Conservation (phyloP, 2,888 invertebrate species). For the Cheilosia vulpina region DNA sequence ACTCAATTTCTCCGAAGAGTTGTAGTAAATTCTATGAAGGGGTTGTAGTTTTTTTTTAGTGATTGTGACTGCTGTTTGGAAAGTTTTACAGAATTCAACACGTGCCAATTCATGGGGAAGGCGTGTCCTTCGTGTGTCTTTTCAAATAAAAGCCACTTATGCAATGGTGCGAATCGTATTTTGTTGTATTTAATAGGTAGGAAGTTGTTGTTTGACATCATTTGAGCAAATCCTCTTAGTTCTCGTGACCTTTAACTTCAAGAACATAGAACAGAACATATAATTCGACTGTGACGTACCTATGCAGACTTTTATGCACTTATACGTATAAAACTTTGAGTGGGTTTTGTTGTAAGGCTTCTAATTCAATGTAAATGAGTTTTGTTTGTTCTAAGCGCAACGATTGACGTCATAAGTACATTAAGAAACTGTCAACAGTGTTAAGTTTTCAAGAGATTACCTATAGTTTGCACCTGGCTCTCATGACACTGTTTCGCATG, state of each 20-base stretch:
- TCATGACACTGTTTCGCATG: too few species aligned
- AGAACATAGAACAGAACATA: not conserved
- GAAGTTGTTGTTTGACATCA: slow-evolving; percentile 37
- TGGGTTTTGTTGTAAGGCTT: not conserved
- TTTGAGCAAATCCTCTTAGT: slow-evolving; percentile 37
- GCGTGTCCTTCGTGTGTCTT: slow-evolving; percentile 1
- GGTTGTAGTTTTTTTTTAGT: not conserved
- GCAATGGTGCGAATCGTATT: not conserved
- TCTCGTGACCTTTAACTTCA: slow-evolving; percentile 35
- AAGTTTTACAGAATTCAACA: slow-evolving; percentile 37
- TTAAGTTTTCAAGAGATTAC: too few species aligned
- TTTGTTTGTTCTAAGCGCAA: too few species aligned
- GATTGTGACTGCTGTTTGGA: slow-evolving; percentile 20
- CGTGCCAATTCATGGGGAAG: slow-evolving; percentile 34
- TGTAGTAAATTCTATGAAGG: slow-evolving; percentile 19
- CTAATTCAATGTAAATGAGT: not conserved
- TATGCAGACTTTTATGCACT: not conserved
- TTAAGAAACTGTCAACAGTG: too few species aligned
- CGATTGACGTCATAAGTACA: too few species aligned
- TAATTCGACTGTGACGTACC: not conserved
- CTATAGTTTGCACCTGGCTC: too few species aligned
- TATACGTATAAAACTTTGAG: not conserved
- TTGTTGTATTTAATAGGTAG: not conserved
- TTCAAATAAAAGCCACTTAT: slow-evolving; percentile 2
- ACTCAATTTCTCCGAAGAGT: slow-evolving; percentile 35